Conservation (phyloP, 2,113 vertebrate genomes). For the Meriones unguiculatus region DNA sequence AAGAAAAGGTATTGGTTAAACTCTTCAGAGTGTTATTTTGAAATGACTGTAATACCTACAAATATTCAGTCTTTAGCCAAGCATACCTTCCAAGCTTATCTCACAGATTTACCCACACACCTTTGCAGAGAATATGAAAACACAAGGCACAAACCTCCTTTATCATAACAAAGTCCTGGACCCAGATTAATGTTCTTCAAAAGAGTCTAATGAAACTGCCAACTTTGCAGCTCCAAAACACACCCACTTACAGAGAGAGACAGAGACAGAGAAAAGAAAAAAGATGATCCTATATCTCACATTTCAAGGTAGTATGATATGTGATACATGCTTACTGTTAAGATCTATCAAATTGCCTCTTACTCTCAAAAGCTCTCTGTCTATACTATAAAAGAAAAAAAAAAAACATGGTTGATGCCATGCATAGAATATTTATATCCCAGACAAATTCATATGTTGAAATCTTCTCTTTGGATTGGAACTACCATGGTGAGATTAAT, state of each 20-base stretch:
- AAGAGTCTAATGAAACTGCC: neutral
- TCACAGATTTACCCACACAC: neutral
- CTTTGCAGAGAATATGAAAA: neutral
- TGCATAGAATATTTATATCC: neutral
- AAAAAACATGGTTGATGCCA: neutral
- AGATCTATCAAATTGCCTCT: neutral
- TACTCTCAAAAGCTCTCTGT: neutral
- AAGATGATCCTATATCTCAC: neutral
- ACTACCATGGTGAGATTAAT: neutral
- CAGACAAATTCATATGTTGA: neutral
- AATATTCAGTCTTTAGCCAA: neutral
- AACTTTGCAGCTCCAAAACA: neutral
- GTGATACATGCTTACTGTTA: neutral
- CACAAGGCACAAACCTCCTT: neutral
- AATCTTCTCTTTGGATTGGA: neutral
- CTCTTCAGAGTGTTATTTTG: neutral
- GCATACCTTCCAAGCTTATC: neutral
- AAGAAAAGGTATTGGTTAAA: neutral
- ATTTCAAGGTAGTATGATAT: neutral
- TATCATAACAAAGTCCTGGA: neutral
- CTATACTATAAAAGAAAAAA: neutral
- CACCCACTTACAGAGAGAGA: neutral
- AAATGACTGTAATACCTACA: constrained; percentile 18
- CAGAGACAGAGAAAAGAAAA: neutral
- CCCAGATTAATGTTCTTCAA: neutral